These are phyloP conservation scores for Dissostichus mawsoni DNA, from an alignment of 2,113 vertebrate genomes.

Conservation along the genomic window DNA sequence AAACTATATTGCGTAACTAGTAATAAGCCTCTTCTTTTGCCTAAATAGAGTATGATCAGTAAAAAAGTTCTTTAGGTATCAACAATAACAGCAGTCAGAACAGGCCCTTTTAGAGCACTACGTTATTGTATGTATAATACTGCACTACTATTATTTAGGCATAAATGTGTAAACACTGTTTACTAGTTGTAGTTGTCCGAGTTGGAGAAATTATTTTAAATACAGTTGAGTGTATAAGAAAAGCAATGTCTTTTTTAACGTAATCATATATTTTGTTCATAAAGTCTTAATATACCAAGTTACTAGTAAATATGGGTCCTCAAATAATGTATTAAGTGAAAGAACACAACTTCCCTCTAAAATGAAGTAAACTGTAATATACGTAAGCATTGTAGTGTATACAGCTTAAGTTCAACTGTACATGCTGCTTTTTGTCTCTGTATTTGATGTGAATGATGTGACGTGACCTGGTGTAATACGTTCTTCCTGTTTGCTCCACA, in stretches of 20 bases:
- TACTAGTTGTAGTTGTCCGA: not conserved
- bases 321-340: not conserved
- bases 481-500: constrained; percentile 70
- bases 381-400: no score
- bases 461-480: not conserved
- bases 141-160: not conserved
- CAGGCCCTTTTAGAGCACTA: not conserved
- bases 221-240: not conserved
- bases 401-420: no score
- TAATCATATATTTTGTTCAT: not conserved
- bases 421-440: not conserved
- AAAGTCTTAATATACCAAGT: not conserved
- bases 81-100: not conserved
- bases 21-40: not conserved
- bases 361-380: not conserved
- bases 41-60: not conserved
- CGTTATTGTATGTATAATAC: not conserved
- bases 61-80: not conserved
- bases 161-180: not conserved
- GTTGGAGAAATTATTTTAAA: not conserved
- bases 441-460: not conserved
- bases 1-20: not conserved
- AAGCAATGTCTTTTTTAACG: not conserved
- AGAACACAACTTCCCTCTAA: not conserved
- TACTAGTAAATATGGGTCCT: not conserved